These are phyloP conservation scores for Salminus brasiliensis DNA, from an alignment of 2,113 vertebrate species.

Conservation along the genomic window DNA sequence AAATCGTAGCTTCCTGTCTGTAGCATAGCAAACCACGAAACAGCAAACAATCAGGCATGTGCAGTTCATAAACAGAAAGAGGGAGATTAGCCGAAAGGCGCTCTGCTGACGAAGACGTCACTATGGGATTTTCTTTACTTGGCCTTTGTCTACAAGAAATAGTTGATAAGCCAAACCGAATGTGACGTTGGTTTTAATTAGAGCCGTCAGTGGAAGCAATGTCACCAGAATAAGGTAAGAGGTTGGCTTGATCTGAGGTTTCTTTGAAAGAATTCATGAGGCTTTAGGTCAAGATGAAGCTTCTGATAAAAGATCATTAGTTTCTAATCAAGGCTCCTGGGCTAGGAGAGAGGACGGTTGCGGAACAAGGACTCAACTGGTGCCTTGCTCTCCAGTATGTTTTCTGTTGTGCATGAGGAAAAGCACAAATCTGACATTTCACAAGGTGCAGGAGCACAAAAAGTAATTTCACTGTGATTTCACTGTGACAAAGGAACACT, in stretches of 20 bases:
- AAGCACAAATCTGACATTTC: background rate
- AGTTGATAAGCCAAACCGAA: background rate
- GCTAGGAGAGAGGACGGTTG: no score
- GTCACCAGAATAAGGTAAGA: background rate
- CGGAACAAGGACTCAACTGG: no score
- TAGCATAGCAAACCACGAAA: slow-evolving; percentile 77
- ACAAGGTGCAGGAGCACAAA: background rate
- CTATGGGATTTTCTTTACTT: slow-evolving; percentile 22
- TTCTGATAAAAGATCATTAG: background rate
- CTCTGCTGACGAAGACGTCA: slow-evolving; percentile 3
- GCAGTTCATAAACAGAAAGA: background rate
- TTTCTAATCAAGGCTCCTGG: background rate
- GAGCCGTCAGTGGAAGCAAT: background rate
- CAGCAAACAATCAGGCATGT: slow-evolving; percentile 21
- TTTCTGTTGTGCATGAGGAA: background rate
- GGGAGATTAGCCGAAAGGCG: background rate
- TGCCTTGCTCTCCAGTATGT: background rate
- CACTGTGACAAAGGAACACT: background rate
- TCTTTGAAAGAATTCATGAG: background rate
- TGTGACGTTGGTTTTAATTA: background rate
- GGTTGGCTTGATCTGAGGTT: background rate
- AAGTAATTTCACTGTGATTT: background rate
- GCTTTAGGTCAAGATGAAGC: background rate
- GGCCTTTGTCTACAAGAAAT: background rate
- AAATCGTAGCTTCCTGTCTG: slow-evolving; percentile 70